phyloP scores from a whole-genome alignment of 2,888 invertebrate genomes.

The Drosophila tanythrix region DNA sequence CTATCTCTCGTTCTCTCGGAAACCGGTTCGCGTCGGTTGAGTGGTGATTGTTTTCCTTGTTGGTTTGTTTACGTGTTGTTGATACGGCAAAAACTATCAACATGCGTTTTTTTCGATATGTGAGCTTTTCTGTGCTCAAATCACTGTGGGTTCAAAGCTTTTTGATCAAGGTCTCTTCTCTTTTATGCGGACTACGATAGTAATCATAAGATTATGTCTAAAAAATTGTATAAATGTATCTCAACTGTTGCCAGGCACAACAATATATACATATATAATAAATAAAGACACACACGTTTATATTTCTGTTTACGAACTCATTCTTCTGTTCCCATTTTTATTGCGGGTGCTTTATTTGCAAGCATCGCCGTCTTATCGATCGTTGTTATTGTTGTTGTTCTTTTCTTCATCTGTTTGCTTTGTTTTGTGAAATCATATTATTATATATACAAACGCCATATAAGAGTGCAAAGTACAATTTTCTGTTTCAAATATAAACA shows the following conservation, averaged over 20 bases:
- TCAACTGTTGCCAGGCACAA: conserved; percentile 48
- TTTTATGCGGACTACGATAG: conserved; percentile 32
- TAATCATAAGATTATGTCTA: conserved; percentile 31
- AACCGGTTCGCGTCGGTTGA: conserved; percentile 65
- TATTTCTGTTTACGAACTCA: conserved; percentile 13
- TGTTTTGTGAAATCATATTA: conserved; percentile 35
- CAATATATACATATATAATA: conserved; percentile 5
- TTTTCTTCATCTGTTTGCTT: conserved; percentile 22
- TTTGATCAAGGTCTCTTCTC: conserved; percentile 58
- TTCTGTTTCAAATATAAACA: conserved; percentile 9
- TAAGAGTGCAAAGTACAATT: conserved; percentile 55
- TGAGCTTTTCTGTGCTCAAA: conserved; percentile 52
- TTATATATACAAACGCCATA: conserved; percentile 28
- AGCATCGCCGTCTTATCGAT: conserved; percentile 11
- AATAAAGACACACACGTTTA: not conserved
- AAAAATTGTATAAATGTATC: conserved; percentile 4
- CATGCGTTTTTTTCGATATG: conserved; percentile 23
- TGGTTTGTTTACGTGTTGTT: conserved; percentile 69
- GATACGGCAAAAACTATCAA: conserved; percentile 49
- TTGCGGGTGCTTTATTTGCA: conserved; percentile 18
- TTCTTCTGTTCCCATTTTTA: conserved; percentile 21
- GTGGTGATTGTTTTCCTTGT: conserved; percentile 59
- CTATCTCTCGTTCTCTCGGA: not conserved
- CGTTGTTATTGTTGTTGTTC: conserved; percentile 25
- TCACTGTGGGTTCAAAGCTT: conserved; percentile 52